A percentile compares a stretch with the other conserved stretches of the same genome.
Conservation (phyloP, 2,888 invertebrate genomes). For the Argynnis bischoffii region DNA sequence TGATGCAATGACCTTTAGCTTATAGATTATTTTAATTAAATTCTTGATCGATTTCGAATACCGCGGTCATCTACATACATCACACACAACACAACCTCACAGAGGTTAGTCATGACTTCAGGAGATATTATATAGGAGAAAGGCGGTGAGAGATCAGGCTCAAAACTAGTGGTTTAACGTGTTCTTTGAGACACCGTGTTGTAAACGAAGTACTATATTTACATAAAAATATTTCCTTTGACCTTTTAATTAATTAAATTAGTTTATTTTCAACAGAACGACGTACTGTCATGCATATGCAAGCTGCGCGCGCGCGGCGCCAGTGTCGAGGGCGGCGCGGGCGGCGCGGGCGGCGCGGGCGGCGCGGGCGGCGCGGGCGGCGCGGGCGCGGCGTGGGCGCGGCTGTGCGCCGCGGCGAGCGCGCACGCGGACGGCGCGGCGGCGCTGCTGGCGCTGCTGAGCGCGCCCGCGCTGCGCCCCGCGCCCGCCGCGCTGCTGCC, state of each 20-base stretch:
- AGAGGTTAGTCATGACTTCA: neutral
- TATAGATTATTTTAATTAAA: too few relatives aligned
- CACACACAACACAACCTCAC: too few relatives aligned
- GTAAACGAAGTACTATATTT: neutral
- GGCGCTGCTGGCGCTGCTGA: conserved; percentile 49
- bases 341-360: conserved; percentile 50
- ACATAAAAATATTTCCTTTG: neutral
- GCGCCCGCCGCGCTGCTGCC: conserved; percentile 56
- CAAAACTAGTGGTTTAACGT: neutral
- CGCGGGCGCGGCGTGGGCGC: conserved; percentile 46
- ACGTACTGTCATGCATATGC: conserved; percentile 52
- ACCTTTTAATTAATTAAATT: neutral
- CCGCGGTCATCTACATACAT: too few relatives aligned
- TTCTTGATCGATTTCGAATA: too few relatives aligned
- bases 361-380: conserved; percentile 45
- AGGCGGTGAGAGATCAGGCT: neutral
- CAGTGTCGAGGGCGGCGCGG: conserved; percentile 36
- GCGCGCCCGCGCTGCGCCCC: conserved; percentile 44
- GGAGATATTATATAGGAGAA: neutral
- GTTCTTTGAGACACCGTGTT: neutral
- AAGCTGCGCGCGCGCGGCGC: conserved; percentile 52
- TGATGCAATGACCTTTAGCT: too few relatives aligned
- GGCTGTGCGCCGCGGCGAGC: conserved; percentile 46
- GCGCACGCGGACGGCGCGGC: conserved; percentile 51
- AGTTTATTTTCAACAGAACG: conserved; percentile 53